Evolutionary conservation across 1,140 invertebrate genomes (phyloP).

Genomic region (Brachystomella parvula): DNA sequence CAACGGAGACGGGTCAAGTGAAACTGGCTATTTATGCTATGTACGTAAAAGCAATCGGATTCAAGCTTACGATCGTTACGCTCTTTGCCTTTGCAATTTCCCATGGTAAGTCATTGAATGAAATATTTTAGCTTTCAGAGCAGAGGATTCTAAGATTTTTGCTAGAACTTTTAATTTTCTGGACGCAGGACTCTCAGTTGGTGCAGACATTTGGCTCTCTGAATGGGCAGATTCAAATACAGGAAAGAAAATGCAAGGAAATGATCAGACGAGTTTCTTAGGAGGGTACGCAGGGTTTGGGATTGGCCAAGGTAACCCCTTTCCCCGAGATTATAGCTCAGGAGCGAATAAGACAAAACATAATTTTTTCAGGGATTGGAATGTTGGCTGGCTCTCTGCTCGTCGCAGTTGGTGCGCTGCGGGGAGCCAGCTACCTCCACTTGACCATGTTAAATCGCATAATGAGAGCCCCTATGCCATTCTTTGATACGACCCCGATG

Average conservation of each 20-base stretch:
- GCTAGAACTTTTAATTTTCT: not conserved
- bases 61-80: conserved; percentile 62
- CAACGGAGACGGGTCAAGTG: conserved; percentile 81
- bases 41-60: conserved; percentile 77
- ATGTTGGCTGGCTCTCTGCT: conserved; percentile 42
- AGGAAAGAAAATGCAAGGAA: conserved; percentile 13
- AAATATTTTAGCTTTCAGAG: no score
- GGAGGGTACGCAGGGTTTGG: conserved; percentile 32
- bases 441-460: no score
- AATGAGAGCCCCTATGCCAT: conserved; percentile 59
- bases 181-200: conserved; percentile 24
- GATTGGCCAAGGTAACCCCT: conserved; percentile 27
- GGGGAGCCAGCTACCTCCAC: conserved; percentile 58
- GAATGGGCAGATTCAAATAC: conserved; percentile 27
- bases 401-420: conserved; percentile 50
- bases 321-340: not conserved
- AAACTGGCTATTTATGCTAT: no score
- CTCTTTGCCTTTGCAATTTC: no score
- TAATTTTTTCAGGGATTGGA: conserved; percentile 15
- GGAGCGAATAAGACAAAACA: not conserved
- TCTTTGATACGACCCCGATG: no score
- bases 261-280: conserved; percentile 17
- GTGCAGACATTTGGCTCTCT: conserved; percentile 34
- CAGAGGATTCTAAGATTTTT: not conserved
- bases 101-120: conserved; percentile 46